Base-by-base conservation (phyloP, 2,888 invertebrate species). In the Hydrotaea cyrtoneurina region DNA sequence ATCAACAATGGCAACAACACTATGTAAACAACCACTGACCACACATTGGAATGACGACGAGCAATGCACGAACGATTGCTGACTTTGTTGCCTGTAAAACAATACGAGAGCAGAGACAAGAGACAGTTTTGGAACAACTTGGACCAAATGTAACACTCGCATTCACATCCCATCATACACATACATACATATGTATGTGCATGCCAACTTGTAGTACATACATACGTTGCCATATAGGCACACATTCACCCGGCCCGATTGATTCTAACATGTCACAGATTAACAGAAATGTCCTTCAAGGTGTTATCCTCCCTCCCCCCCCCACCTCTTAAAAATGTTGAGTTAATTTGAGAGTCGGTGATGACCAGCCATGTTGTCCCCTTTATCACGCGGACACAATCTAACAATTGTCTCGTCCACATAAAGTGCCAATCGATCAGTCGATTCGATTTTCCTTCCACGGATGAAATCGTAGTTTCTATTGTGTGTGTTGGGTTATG, bases 11-110 rank as follows among this genome's bases (percentile, higher is more conserved):
- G 62, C 80, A 78, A 78, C 75, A 73, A 66, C 43, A 62, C 78
- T 66, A 57, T 81, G 83, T 74, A 62, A 86, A 83, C 78, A 84
- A 82, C 81, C 78, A 78, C 80, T 80, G 77, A 85, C 85, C 85
- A 85, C 83, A 82, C 82, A 80, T 69, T 55, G 80, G 77, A 81
- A 86, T 74, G 79, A 83, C 21, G 36, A 19, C 43, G 26, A 59
- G 26, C 59, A 15, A 23, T 15, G 10, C 2, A 10, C 26, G 26
- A 26, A 10, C 59, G 15, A 59, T 62, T 13, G 62, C 62, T 31
- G 62, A 62, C 62, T 62, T 23, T 46, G 69, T 46, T 62, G 23
- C 23, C 31, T n/a, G 43, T 23, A 77, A 73, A 76, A 55, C 72
- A 64, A 74, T 26, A 31, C 17, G 74, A 69, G 19, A 69, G 19